These are phyloP conservation scores for Micropoecilia bifurca DNA, from an alignment of 2,797 vertebrate genomes.

Conservation along the genomic window DNA sequence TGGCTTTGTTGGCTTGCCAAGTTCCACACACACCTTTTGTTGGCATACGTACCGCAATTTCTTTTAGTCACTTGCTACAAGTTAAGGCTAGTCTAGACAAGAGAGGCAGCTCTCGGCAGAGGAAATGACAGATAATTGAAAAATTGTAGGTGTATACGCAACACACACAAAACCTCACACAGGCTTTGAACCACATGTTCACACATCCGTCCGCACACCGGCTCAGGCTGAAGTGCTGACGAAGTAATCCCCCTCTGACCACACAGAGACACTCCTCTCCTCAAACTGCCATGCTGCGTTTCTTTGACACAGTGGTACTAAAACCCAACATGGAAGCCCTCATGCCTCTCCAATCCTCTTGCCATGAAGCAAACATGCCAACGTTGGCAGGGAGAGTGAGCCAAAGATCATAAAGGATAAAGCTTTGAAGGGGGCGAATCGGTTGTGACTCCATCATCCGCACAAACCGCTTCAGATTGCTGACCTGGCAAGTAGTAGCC, in stretches of 20 bases:
- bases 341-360: conserved; percentile 37
- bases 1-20: conserved; percentile 33
- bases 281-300: conserved; percentile 49
- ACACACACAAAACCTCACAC: conserved; percentile 27
- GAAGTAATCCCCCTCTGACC: conserved; percentile 68
- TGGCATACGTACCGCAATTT: conserved; percentile 30
- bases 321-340: conserved; percentile 49
- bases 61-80: conserved; percentile 41
- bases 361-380: conserved; percentile 22
- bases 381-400: conserved; percentile 12
- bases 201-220: conserved; percentile 24
- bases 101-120: conserved; percentile 63
- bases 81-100: conserved; percentile 55
- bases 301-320: conserved; percentile 59
- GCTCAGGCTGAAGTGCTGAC: conserved; percentile 73
- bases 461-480: conserved; percentile 51
- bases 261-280: conserved; percentile 58
- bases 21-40: conserved; percentile 15
- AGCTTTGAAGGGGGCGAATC: conserved; percentile 10
- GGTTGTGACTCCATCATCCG: conserved; percentile 48
- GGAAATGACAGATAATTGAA: conserved; percentile 74
- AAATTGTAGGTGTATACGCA: conserved; percentile 60
- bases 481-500: conserved; percentile 62
- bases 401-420: conserved; percentile 35
- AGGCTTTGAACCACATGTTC: conserved; percentile 44